Evolutionary conservation across 2,797 vertebrate genomes (phyloP).

Genomic region (Mus caroli): DNA sequence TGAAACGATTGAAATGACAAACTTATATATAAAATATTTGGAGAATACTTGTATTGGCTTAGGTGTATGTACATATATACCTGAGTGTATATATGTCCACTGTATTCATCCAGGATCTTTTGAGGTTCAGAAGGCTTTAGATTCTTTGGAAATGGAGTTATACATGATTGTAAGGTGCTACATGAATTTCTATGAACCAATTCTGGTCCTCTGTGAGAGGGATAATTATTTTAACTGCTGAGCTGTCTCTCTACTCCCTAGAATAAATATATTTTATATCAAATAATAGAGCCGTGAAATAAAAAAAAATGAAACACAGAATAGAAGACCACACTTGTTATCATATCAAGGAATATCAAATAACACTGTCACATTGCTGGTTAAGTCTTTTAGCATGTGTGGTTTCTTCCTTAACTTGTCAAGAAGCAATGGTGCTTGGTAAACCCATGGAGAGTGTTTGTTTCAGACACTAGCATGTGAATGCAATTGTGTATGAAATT

Average conservation of each 20-base stretch:
- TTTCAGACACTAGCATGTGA: not conserved
- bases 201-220: too few relatives aligned
- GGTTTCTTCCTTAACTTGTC: not conserved
- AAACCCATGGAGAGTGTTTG: not conserved
- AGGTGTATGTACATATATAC: not conserved
- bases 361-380: not conserved
- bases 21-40: not conserved
- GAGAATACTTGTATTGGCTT: not conserved
- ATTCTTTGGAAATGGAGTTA: not conserved
- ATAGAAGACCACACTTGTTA: not conserved
- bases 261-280: not conserved
- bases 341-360: not conserved
- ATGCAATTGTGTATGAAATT: not conserved
- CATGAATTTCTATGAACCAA: not conserved
- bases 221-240: not conserved
- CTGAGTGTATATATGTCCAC: too few relatives aligned
- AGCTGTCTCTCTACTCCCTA: not conserved
- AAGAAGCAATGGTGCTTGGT: not conserved
- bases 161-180: not conserved
- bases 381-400: not conserved
- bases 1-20: not conserved
- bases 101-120: not conserved
- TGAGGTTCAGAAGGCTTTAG: not conserved
- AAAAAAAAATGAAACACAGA: not conserved
- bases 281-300: conserved; percentile 17